Base-by-base conservation (phyloP, 1,140 invertebrate genomes). In the Radopholus similis region DNA sequence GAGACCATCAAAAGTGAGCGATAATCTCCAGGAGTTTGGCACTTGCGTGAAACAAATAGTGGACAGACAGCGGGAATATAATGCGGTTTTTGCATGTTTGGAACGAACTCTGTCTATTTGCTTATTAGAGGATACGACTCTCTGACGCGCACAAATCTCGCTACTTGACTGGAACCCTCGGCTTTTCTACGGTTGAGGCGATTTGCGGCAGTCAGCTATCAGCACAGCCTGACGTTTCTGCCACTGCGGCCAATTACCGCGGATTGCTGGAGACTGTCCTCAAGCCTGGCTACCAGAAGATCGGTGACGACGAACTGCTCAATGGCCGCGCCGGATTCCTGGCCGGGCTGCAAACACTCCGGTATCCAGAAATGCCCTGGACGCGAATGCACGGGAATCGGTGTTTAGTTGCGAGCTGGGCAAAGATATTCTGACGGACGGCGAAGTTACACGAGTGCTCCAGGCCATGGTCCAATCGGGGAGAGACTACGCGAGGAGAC, bases 311-410 rank as follows among this genome's bases (percentile, higher is more conserved):
- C 51, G 73, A 73, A 32, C 42, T 73, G 26, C 23, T 73, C 2
- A 73, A 73, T 64, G 71, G 71, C 18, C 70, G 71, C 4, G 54
- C 71, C 21, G 71, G 71, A 11, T 73, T 75, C 49, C 47, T 73
- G 15, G 30, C 54, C 3, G 42, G 62, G 18, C 21, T 73, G 60
- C 51, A 56, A 34, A 30, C 35, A 58, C 23, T 73, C 26, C 47
- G 35, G 70, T 70, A 21, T 1, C 2, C n/a, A n/a, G n/a, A n/a
- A n/a, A n/a, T n/a, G n/a, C n/a, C n/a, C n/a, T n/a, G n/a, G n/a
- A 15, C 15, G n/a, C 21, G 15, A 21, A 15, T 15, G n/a, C 40
- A 42, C 15, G n/a, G n/a, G n/a, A 21, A 42, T n/a, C 15, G 15
- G 8, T 72, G 62, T 74, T 66, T 75, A 77, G 66, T 2, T 34